Conservation (phyloP, 2,888 invertebrate genomes). For the Lasius fuliginosus region DNA sequence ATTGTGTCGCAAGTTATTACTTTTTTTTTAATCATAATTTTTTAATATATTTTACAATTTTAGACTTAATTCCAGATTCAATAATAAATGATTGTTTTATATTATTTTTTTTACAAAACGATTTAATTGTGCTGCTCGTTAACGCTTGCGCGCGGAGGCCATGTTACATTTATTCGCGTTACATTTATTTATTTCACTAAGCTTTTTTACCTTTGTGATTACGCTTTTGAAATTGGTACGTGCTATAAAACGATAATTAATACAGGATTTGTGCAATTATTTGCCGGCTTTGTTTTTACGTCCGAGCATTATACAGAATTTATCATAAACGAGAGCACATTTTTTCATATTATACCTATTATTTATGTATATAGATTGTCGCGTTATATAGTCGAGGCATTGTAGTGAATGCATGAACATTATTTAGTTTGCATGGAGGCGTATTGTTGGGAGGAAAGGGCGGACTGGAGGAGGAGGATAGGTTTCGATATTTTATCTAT, state of each 20-base stretch:
- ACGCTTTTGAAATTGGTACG: conserved; percentile 23
- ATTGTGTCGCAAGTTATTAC: not conserved
- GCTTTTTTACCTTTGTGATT: conserved; percentile 32
- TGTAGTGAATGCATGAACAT: conserved; percentile 37
- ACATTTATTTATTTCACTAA: conserved; percentile 37
- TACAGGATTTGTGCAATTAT: conserved; percentile 24
- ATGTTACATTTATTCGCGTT: conserved; percentile 22
- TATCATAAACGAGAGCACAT: conserved; percentile 46
- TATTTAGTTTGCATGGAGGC: conserved; percentile 43
- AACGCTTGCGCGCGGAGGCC: not conserved
- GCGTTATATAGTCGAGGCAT: not conserved
- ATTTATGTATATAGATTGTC: not conserved
- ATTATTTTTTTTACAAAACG: conserved; percentile 24
- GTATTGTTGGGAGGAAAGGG: conserved; percentile 5
- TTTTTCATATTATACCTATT: conserved; percentile 8
- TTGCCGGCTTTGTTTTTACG: conserved; percentile 19
- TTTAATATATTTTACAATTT: not conserved
- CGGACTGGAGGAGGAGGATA: not conserved
- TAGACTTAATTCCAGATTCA: not conserved
- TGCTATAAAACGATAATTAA: conserved; percentile 35
- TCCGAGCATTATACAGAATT: conserved; percentile 24
- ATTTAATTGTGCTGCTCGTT: conserved; percentile 34
- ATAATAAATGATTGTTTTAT: conserved; percentile 21
- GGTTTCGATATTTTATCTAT: conserved; percentile 77
- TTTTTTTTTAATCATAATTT: too few species aligned